Percentiles rank a stretch among this genome's conserved stretches.
Evolutionary conservation across 2,888 invertebrate genomes (phyloP).

Genomic region (Cephus rjabovi): DNA sequence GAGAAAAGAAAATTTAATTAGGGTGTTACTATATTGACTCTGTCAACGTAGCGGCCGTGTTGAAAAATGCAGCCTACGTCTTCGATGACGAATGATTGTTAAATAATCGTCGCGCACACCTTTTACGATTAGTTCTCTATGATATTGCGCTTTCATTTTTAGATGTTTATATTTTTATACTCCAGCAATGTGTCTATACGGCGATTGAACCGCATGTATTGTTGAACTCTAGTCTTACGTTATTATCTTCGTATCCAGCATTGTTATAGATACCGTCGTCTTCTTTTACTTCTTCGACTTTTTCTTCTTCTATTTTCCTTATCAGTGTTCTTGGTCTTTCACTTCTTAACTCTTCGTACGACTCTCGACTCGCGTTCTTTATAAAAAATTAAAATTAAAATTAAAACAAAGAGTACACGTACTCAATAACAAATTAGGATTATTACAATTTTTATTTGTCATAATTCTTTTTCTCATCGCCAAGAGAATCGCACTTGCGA

Average conservation of each 20-base stretch:
- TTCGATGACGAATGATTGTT: constrained; percentile 27
- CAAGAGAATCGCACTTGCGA: background rate
- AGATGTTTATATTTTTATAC: constrained; percentile 65
- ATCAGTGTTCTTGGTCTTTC: background rate
- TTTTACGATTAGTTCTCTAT: constrained; percentile 43
- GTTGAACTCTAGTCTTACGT: constrained; percentile 65
- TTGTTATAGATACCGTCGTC: constrained; percentile 13
- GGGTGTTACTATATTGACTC: constrained; percentile 14
- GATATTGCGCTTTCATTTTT: constrained; percentile 47
- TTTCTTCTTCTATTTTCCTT: background rate
- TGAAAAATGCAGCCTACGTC: constrained; percentile 21
- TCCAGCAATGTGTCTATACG: constrained; percentile 52
- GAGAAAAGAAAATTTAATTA: constrained; percentile 21
- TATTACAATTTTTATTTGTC: background rate
- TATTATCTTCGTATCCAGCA: constrained; percentile 49
- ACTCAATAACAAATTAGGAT: background rate
- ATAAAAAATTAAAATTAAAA: background rate
- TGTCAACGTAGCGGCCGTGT: constrained; percentile 21
- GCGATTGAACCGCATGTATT: constrained; percentile 61
- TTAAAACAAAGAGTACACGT: background rate
- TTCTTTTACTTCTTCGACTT: constrained; percentile 11
- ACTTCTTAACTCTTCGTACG: background rate
- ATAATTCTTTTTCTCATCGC: background rate
- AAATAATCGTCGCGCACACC: constrained; percentile 29
- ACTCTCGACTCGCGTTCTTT: background rate